Evolutionary conservation across 2,113 vertebrate genomes (phyloP), one percentile per base, ranked within the genome.

Genomic region (Trematomus loennbergii): DNA sequence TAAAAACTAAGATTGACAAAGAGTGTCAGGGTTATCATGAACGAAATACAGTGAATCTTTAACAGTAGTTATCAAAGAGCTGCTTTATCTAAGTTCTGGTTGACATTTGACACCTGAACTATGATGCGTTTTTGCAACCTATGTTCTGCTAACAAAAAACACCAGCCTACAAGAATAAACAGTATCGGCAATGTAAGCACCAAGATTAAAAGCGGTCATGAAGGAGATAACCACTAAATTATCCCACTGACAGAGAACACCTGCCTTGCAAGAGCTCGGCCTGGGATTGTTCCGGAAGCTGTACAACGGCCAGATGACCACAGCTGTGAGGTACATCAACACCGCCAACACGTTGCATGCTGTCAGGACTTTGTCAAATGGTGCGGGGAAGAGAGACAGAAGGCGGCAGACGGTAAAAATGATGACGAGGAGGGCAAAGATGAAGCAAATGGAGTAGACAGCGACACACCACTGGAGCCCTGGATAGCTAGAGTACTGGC

Each of bases 231-330:
- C 96, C 29, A 95, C 88, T 4, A 46, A 4, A 9, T 60, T 86
- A 85, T 96, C 13, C 95, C 95, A 96, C 0, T 0, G 0, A 63
- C 65, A 72, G 0, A 0, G 0, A 1, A 3, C 0, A 4, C 0
- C 0, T 0, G 0, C 3, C 0, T 4, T 1, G 16, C 0, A 29
- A 2, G 0, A 0, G 0, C 2, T 2, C 0, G 73, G 0, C 0
- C n/a, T 0, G 0, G 81, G 22, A 11, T 0, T n/a, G 0, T 59
- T 1, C 7, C 0, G 5, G 69, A 97, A 96, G 83, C 77, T 90
- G 87, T 96, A 97, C 1, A 96, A 1, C 0, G 97, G 97, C 97
- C 97, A 98, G n/a, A 97, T 4, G n/a, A 98, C 3, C 3, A 93
- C 91, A 1, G 95, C 95, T 0, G 96, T 97, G 45, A 96, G 55